Evolutionary conservation across 2,797 vertebrate genomes (phyloP).

Genomic region (Danio aesculapii): DNA sequence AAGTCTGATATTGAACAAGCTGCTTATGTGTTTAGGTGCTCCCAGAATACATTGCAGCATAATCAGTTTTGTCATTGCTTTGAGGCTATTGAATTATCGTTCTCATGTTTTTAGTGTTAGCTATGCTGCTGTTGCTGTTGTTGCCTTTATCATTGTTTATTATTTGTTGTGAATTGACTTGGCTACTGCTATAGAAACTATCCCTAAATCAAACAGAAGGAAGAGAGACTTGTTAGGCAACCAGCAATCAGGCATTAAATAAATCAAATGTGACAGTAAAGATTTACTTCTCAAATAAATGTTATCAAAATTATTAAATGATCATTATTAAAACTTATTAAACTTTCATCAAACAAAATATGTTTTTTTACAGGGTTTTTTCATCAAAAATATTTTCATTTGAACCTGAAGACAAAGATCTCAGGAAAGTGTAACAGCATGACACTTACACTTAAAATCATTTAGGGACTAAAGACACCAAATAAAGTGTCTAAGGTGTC

Average conservation of each 20-base stretch:
- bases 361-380: too few relatives aligned
- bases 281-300: neutral
- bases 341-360: too few relatives aligned
- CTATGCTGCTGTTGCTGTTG: neutral
- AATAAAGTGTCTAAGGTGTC: too few relatives aligned
- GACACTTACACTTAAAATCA: too few relatives aligned
- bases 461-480: too few relatives aligned
- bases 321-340: too few relatives aligned
- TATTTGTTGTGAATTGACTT: constrained; percentile 12
- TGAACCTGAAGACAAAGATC: too few relatives aligned
- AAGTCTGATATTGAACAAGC: neutral
- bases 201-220: neutral
- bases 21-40: neutral
- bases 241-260: neutral
- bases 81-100: neutral
- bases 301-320: too few relatives aligned
- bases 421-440: too few relatives aligned
- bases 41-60: neutral
- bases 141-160: neutral
- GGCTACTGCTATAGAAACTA: too few relatives aligned
- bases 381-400: too few relatives aligned
- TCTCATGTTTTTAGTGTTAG: neutral
- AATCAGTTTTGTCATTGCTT: neutral
- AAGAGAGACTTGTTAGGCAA: neutral
- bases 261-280: neutral